Evolutionary conservation across 2,797 vertebrate species (phyloP), one percentile per base, ranked within the genome.

Genomic region (Glossophaga mutica): DNA sequence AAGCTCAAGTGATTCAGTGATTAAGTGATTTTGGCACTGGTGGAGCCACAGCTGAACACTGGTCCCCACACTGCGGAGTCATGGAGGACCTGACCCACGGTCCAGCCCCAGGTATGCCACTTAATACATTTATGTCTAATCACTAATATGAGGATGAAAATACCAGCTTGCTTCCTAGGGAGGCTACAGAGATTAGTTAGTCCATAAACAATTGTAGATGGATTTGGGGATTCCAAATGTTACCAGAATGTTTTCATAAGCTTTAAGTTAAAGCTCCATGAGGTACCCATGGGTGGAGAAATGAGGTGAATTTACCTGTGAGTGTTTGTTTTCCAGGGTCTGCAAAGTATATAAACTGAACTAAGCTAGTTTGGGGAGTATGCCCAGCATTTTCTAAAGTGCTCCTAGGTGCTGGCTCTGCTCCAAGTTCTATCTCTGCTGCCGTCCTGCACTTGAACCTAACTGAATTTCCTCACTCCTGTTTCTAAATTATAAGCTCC

Each of bases 191-290:
- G 94, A 96, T 93, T 97, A 96, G 93, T 68, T 89, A 95, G 74
- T 73, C 76, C 96, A 94, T 92, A 96, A 91, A 73, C 59, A 97
- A 90, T 34, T 90, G 73, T 79, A 84, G 93, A 97, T 84, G 82
- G 89, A 94, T 96, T 94, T 97, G 87, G 87, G 92, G 94, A 95
- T 94, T 93, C 65, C 81, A 96, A 96, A 91, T 95, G 78, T 90
- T 95, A 96, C 94, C 79, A 68, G 94, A 91, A 88, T 90, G 76
- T 94, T 97, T 97, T 96, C 94, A 94, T 70, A 95, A 91, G 77
- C 59, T 78, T 96, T 79, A 96, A 88, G 91, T 68, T 95, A 94
- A 94, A 46, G 78, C 34, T 83, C 68, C 65, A 87, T 92, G 90
- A 88, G 90, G 50, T 46, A 92, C 42, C 57, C 48, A 91, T 10